Evolutionary conservation across 2,888 invertebrate genomes (phyloP), one percentile per base, ranked within the genome.

Genomic region (Synergus laeviventris): DNA sequence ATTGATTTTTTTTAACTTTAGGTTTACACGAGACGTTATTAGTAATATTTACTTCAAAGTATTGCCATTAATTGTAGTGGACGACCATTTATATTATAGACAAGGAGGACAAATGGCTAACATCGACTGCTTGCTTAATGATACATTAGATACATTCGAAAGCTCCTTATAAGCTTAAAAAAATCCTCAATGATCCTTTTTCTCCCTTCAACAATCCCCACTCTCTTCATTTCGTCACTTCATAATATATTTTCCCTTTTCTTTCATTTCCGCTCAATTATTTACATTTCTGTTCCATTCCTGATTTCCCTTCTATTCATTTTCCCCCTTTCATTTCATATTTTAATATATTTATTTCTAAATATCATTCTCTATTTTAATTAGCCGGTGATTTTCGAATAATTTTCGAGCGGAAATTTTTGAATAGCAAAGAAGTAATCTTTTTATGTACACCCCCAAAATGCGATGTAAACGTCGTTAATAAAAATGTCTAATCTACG

Each of bases 41-140:
- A 66, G 21, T 66, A 70, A 70, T 70, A 49, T 49, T 70, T 49
- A 49, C 31, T 16, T 70, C 24, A 14, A 88, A 88, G 88, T 87
- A 86, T 86, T 81, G 87, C 87, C 86, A 88, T 85, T 88, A 88
- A 85, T 87, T 84, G 80, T 87, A 89, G 86, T 88, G 88, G 88
- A 89, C 87, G 89, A 89, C 84, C 85, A 87, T 88, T 87, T 85
- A 87, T 85, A 85, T 84, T 87, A 86, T 87, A 84, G 84, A 87
- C 84, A 86, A 87, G 87, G 86, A 88, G 86, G 84, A 89, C 88
- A 89, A 89, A 89, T 86, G 85, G 86, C 88, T 89, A 89, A 89
- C 88, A 89, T 87, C 86, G 84, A 89, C 85, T 87, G 87, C 85
- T 86, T 84, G 85, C 84, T 88, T 86, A 84, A 86, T 84, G 81